phyloP scores from a whole-genome alignment of 1,140 invertebrate genomes.

The Trichogramma pretiosum region DNA sequence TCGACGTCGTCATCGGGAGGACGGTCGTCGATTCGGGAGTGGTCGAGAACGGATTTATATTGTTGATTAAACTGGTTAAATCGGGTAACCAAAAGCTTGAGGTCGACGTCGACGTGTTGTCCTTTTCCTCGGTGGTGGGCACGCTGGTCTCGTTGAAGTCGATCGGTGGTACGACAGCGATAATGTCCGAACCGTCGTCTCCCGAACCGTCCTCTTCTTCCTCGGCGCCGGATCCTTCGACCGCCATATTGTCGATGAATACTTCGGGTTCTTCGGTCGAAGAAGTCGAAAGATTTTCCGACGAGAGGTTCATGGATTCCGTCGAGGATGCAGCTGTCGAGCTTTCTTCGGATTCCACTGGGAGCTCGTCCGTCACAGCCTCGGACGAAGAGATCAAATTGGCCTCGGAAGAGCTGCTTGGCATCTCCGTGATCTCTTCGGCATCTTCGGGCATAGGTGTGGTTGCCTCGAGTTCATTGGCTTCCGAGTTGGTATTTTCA shows the following conservation, averaged over 20 bases:
- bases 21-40: neutral
- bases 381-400: neutral
- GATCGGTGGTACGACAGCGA: conserved; percentile 18
- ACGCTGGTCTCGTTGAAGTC: conserved; percentile 23
- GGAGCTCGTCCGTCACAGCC: too few relatives aligned
- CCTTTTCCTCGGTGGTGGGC: conserved; percentile 11
- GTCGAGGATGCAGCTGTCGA: conserved; percentile 1
- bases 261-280: neutral
- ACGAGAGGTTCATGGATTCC: conserved; percentile 20
- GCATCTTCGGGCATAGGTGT: neutral
- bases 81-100: too few relatives aligned
- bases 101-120: too few relatives aligned
- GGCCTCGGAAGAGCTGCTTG: neutral
- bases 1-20: conserved; percentile 11
- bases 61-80: too few relatives aligned
- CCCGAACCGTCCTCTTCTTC: conserved; percentile 34
- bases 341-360: conserved; percentile 1
- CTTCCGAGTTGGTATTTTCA: neutral
- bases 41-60: too few relatives aligned
- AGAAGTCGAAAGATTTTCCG: conserved; percentile 2
- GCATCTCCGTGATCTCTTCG: neutral
- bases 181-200: conserved; percentile 31
- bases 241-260: neutral
- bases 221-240: conserved; percentile 30
- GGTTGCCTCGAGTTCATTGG: neutral